Conservation (phyloP, 2,888 invertebrate genomes). For the Autographa gamma region DNA sequence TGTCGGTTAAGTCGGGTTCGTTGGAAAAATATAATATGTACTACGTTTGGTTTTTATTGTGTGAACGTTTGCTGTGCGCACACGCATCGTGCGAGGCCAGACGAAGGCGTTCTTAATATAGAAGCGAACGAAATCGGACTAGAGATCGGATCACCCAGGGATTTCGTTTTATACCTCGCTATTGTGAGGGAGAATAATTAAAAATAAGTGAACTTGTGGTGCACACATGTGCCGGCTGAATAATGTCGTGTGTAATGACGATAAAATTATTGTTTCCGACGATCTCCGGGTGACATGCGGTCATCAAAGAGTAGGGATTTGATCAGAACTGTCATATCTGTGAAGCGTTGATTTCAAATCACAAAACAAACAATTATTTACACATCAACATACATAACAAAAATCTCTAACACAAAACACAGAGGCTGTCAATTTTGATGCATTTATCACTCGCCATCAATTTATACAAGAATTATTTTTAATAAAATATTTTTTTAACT, state of each 20-base stretch:
- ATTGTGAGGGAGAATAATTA: constrained; percentile 60
- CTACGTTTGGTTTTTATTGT: constrained; percentile 83
- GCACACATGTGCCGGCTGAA: constrained; percentile 66
- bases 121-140: constrained; percentile 80
- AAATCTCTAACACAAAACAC: too few relatives aligned
- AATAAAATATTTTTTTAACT: too few relatives aligned
- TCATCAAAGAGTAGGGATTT: constrained; percentile 34
- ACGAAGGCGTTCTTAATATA: constrained; percentile 85
- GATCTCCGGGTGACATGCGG: constrained; percentile 43
- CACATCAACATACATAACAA: too few relatives aligned
- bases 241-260: constrained; percentile 32
- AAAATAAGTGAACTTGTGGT: constrained; percentile 63
- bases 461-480: too few relatives aligned
- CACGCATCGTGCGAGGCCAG: constrained; percentile 83
- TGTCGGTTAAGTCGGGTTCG: constrained; percentile 76
- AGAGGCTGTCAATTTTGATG: too few relatives aligned
- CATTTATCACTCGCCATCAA: too few relatives aligned
- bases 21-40: constrained; percentile 85
- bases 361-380: too few relatives aligned
- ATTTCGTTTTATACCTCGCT: constrained; percentile 74
- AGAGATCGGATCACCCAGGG: constrained; percentile 77
- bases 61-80: constrained; percentile 77
- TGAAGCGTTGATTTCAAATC: neutral
- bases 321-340: constrained; percentile 15
- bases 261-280: constrained; percentile 47